Evolutionary conservation across 2,113 vertebrate genomes (phyloP).

Genomic region (Dissostichus mawsoni): DNA sequence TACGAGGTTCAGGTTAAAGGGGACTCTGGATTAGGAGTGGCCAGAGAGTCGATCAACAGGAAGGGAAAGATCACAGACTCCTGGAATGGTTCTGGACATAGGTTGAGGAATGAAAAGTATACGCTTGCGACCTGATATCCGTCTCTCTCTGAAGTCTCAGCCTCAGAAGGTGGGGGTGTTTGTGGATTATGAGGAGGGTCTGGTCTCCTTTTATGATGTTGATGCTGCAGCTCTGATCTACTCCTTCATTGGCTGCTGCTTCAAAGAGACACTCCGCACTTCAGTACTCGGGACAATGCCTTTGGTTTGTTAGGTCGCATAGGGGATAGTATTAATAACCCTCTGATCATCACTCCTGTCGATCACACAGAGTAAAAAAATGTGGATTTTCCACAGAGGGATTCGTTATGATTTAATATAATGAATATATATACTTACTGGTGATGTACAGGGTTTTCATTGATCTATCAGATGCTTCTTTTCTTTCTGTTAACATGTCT

Average conservation of each 20-base stretch:
- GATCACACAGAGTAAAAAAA: neutral
- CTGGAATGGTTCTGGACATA: neutral
- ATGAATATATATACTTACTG: neutral
- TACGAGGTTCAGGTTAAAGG: neutral
- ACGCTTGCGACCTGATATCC: neutral
- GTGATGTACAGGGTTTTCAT: no score
- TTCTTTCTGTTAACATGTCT: no score
- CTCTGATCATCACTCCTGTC: conserved; percentile 7
- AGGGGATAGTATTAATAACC: no score
- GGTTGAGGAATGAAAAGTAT: neutral
- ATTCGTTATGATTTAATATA: neutral
- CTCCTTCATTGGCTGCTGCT: neutral
- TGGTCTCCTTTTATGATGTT: neutral
- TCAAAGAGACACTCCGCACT: neutral
- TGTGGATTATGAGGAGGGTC: conserved; percentile 1
- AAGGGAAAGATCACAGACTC: neutral
- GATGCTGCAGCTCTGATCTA: conserved; percentile 3
- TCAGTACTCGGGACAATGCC: no score
- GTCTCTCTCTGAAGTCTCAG: neutral
- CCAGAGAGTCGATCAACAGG: conserved; percentile 8
- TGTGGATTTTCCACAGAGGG: neutral
- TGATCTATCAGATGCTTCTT: no score
- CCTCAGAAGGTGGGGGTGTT: conserved; percentile 1
- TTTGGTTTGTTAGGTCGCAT: no score
- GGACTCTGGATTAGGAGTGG: neutral